Conservation (phyloP, 2,113 vertebrate species). For the Oreocharis arfaki region DNA sequence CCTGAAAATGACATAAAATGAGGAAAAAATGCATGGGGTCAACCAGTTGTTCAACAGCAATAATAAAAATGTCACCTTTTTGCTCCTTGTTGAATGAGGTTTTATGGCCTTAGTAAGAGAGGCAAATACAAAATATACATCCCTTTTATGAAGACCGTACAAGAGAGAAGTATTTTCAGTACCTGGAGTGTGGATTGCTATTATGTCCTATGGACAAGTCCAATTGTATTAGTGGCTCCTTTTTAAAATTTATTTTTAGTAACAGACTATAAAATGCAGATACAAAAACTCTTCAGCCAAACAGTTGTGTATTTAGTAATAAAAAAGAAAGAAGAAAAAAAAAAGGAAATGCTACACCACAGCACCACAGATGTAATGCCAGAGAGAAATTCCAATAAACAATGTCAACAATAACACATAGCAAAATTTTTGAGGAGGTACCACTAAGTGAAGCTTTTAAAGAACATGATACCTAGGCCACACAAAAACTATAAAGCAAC, state of each 20-base stretch:
- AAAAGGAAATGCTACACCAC: neutral
- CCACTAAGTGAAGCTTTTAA: neutral
- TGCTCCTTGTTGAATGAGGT: neutral
- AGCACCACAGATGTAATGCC: too few species aligned
- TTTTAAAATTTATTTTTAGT: neutral
- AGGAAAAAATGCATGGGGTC: neutral
- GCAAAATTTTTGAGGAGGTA: neutral
- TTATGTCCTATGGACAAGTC: neutral
- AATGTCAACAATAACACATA: neutral
- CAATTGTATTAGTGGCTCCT: neutral
- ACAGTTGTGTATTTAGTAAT: neutral
- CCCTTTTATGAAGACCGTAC: neutral
- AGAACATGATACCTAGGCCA: neutral
- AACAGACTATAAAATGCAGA: neutral
- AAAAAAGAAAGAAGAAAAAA: neutral
- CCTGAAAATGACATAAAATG: neutral
- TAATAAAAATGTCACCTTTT: neutral
- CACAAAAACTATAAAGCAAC: neutral
- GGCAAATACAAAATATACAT: neutral
- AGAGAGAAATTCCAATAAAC: neutral
- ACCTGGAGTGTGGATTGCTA: neutral
- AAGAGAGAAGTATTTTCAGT: neutral
- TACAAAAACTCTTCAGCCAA: neutral
- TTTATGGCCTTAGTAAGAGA: neutral
- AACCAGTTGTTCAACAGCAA: neutral